phyloP scores from a whole-genome alignment of 2,888 invertebrate species.

The Phortica okadai region DNA sequence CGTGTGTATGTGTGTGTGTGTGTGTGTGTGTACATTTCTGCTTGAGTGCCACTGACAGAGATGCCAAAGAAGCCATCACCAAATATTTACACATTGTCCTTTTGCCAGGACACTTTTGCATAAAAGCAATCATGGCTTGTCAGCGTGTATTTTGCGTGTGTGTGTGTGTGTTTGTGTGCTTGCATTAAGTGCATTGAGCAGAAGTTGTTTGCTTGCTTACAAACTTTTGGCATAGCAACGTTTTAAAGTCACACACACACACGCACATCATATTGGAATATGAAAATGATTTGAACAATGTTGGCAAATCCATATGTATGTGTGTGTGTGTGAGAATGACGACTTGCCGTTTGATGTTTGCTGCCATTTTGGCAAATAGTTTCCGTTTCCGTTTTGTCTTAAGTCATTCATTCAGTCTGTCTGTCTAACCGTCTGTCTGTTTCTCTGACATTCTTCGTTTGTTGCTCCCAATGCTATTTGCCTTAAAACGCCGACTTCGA shows the following conservation, averaged over 20 bases:
- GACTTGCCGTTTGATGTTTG: not conserved
- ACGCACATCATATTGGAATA: slow-evolving; percentile 54
- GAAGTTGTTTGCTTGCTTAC: slow-evolving; percentile 8
- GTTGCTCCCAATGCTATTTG: slow-evolving; percentile 13
- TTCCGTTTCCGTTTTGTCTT: slow-evolving; percentile 55
- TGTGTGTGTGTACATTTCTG: slow-evolving; percentile 42
- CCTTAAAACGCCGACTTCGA: slow-evolving; percentile 34
- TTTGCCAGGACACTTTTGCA: slow-evolving; percentile 34
- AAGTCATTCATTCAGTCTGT: slow-evolving; percentile 49
- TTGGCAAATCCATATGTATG: not conserved
- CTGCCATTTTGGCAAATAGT: slow-evolving; percentile 60
- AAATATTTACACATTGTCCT: slow-evolving; percentile 44
- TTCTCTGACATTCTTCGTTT: slow-evolving; percentile 41
- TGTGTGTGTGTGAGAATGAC: not conserved
- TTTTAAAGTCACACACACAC: slow-evolving; percentile 23
- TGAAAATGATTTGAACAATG: slow-evolving; percentile 47
- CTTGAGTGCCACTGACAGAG: slow-evolving; percentile 14
- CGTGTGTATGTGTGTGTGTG: slow-evolving; percentile 24
- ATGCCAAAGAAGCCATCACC: slow-evolving; percentile 43
- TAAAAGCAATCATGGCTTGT: slow-evolving; percentile 28
- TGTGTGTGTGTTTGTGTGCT: slow-evolving; percentile 2
- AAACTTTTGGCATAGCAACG: slow-evolving; percentile 52
- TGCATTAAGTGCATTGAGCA: slow-evolving; percentile 1
- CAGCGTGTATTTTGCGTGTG: not conserved
- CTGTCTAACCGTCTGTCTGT: slow-evolving; percentile 45